A percentile compares a stretch with the other conserved stretches of the same genome.
Evolutionary conservation across 2,888 invertebrate species (phyloP).

Genomic region (Drosophila siamana): DNA sequence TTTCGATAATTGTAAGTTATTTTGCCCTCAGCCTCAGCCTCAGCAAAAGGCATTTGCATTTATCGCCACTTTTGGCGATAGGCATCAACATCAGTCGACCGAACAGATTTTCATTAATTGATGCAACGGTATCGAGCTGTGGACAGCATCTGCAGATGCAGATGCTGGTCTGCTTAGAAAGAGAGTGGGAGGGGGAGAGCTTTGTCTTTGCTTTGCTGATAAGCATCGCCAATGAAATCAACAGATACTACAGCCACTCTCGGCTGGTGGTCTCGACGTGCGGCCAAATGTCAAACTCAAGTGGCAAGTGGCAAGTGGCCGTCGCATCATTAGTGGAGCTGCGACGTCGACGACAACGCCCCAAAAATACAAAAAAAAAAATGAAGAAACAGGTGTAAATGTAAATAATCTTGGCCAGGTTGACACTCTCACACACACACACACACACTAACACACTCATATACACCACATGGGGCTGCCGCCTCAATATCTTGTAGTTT

Average conservation of each 20-base stretch:
- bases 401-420: conserved; percentile 75
- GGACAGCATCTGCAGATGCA: neutral
- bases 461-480: conserved; percentile 65
- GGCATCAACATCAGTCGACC: conserved; percentile 48
- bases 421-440: conserved; percentile 51
- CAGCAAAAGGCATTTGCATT: conserved; percentile 74
- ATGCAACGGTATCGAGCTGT: conserved; percentile 59
- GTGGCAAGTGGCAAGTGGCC: conserved; percentile 30
- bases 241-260: conserved; percentile 47
- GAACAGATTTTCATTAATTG: conserved; percentile 75
- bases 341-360: conserved; percentile 45
- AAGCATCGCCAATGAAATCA: conserved; percentile 64
- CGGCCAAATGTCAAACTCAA: conserved; percentile 71
- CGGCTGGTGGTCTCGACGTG: conserved; percentile 69
- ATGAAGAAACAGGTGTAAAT: conserved; percentile 72
- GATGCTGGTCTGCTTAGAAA: neutral
- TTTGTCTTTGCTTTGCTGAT: conserved; percentile 45
- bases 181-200: too few species aligned
- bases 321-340: conserved; percentile 68
- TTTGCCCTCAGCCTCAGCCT: conserved; percentile 35
- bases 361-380: conserved; percentile 3
- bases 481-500: conserved; percentile 57
- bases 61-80: conserved; percentile 70
- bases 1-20: conserved; percentile 77
- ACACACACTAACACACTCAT: conserved; percentile 15